phyloP scores from a whole-genome alignment of 1,140 invertebrate species.

The Melanaphis sacchari region DNA sequence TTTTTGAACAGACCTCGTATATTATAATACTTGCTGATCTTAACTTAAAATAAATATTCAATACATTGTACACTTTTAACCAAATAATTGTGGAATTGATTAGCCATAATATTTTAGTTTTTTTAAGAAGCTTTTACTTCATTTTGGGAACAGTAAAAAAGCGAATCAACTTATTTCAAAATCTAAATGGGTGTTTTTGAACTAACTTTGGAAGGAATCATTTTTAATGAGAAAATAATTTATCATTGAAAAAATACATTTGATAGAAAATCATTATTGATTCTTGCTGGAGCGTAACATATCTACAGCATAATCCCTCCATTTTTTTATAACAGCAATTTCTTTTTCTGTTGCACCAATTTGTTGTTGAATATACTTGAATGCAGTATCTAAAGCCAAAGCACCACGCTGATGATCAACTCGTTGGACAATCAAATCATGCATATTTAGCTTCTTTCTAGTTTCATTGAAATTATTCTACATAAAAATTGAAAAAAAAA shows the following conservation, averaged over 20 bases:
- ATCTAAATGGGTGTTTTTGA: background rate
- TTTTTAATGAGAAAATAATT: background rate
- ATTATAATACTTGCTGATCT: background rate
- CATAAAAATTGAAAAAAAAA: background rate
- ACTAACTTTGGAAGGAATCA: background rate
- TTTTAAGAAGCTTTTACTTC: background rate
- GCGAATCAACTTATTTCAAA: background rate
- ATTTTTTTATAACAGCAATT: conserved; percentile 43
- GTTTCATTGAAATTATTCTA: background rate
- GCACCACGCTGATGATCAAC: conserved; percentile 45
- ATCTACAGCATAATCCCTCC: conserved; percentile 45
- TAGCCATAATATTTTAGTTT: background rate
- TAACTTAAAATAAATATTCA: background rate
- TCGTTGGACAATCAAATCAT: conserved; percentile 25
- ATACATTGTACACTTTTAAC: background rate
- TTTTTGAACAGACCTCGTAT: background rate
- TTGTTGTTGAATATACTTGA: conserved; percentile 51
- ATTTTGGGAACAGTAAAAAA: background rate
- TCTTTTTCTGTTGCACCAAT: conserved; percentile 51
- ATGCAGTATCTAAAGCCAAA: conserved; percentile 41
- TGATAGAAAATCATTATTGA: background rate
- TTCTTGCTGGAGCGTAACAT: conserved; percentile 23
- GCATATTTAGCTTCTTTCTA: background rate
- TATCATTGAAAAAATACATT: background rate
- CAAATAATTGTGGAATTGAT: background rate